These are phyloP conservation scores for Aplidium turbinatum DNA, from an alignment of 23 tunicate species.

Conservation along the genomic window DNA sequence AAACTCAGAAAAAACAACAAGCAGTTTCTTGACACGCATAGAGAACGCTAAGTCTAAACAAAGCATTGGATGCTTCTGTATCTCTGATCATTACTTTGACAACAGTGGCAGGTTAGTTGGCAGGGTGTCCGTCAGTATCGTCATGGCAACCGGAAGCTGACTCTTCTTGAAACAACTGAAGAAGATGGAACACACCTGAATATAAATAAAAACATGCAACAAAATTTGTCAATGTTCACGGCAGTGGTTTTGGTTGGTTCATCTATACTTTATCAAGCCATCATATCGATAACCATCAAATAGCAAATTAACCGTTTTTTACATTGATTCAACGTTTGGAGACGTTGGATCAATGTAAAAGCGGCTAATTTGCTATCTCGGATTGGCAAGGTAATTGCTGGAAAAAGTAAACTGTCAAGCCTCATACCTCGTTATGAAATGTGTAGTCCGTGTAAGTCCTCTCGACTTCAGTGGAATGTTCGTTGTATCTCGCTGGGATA, in stretches of 20 bases:
- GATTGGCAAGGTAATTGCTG: too few relatives aligned
- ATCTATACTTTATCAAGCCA: too few relatives aligned
- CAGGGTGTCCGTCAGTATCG: slow-evolving; percentile 48
- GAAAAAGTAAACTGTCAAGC: background rate
- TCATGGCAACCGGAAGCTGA: slow-evolving; percentile 39
- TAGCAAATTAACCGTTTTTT: too few relatives aligned
- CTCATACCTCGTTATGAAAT: slow-evolving; percentile 49
- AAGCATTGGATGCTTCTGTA: too few relatives aligned
- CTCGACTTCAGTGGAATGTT: background rate
- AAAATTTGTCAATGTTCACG: too few relatives aligned
- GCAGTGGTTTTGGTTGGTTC: too few relatives aligned
- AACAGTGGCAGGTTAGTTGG: slow-evolving; percentile 56
- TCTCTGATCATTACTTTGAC: slow-evolving; percentile 33
- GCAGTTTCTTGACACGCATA: too few relatives aligned
- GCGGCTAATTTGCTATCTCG: background rate
- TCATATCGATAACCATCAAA: too few relatives aligned
- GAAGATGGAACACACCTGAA: slow-evolving; percentile 53
- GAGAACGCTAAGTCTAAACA: too few relatives aligned
- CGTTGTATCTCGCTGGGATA: slow-evolving; percentile 20
- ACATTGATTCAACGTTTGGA: too few relatives aligned
- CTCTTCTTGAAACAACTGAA: slow-evolving; percentile 45
- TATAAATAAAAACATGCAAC: too few relatives aligned
- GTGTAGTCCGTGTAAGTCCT: slow-evolving; percentile 29
- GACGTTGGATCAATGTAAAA: background rate
- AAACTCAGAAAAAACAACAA: too few relatives aligned